Conservation (phyloP, 1,140 invertebrate genomes). For the Drosophila navojoa region DNA sequence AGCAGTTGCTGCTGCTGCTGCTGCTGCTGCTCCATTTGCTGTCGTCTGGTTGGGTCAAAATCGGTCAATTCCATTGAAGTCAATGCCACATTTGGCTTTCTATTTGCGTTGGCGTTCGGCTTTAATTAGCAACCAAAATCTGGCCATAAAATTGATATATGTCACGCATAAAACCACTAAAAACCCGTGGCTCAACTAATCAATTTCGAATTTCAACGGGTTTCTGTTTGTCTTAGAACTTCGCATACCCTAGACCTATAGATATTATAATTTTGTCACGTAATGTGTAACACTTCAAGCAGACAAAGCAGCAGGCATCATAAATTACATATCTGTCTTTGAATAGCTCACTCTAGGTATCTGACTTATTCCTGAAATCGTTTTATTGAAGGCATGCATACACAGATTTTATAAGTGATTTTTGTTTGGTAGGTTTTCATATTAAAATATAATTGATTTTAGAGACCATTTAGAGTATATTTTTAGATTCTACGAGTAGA, state of each 20-base stretch:
- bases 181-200: slow-evolving; percentile 41
- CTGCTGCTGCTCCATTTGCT: slow-evolving; percentile 41
- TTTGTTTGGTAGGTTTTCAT: too few relatives aligned
- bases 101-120: slow-evolving; percentile 60
- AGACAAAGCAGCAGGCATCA: not conserved
- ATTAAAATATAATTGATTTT: too few relatives aligned
- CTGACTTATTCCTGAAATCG: too few relatives aligned
- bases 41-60: slow-evolving; percentile 14
- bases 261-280: not conserved
- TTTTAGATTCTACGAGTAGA: too few relatives aligned
- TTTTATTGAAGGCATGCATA: too few relatives aligned
- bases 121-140: slow-evolving; percentile 65
- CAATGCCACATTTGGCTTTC: slow-evolving; percentile 54
- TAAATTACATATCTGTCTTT: not conserved
- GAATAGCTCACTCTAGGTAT: too few relatives aligned
- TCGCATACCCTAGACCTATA: not conserved
- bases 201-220: slow-evolving; percentile 61
- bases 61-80: slow-evolving; percentile 53
- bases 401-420: too few relatives aligned
- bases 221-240: slow-evolving; percentile 32
- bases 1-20: not conserved
- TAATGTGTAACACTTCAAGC: not conserved
- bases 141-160: slow-evolving; percentile 73
- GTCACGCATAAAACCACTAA: slow-evolving; percentile 55
- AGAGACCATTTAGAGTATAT: too few relatives aligned